Base-by-base conservation (phyloP, 2,113 vertebrate species). In the Typhlomys cinereus region DNA sequence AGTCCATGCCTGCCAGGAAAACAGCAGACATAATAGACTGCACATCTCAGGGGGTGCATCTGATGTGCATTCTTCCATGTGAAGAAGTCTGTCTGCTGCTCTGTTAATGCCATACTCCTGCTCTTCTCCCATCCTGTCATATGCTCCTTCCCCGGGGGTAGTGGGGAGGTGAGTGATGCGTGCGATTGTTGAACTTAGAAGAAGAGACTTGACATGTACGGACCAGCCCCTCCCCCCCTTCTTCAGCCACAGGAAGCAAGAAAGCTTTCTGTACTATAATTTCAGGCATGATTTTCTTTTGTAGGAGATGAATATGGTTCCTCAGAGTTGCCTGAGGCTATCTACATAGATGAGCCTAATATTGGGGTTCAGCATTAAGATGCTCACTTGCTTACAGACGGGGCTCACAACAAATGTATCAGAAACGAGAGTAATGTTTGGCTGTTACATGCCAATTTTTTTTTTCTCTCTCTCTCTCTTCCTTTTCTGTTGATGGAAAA, bases 391-490 rank as follows among this genome's bases (percentile, higher is more conserved):
- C 76, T 31, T 87, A 48, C 7, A 71, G 48, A 23, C 34, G 50
- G 2, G 27, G 31, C 62, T 67, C 31, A 48, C 46, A 89, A 39
- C 14, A 73, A 15, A 66, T 29, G 46, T 52, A 46, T 23, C 62
- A 74, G 57, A 83, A 62, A 48, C 67, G 52, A 95, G 41, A n/a
- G 50, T 50, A 82, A 82, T 82, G 48, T 50, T 81, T 73, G 25
- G 74, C 10, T 34, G 82, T 29, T 36, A 57, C 6, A 39, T 50
- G 34, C 12, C 50, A 48, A 9, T 31, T 76, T 48, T 27, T 18
- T 76, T 8, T 69, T 85, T 86, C 74, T 85, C 44, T 46, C 11
- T n/a, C n/a, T n/a, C n/a, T n/a, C n/a, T n/a, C n/a, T n/a, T n/a
- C n/a, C n/a, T n/a, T n/a, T n/a, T n/a, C n/a, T n/a, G n/a, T 12